Evolutionary conservation across 53 echinoderm and acorn worm genomes (phyloP), one percentile per base, ranked within the genome.

Genomic region (Antedon mediterranea): DNA sequence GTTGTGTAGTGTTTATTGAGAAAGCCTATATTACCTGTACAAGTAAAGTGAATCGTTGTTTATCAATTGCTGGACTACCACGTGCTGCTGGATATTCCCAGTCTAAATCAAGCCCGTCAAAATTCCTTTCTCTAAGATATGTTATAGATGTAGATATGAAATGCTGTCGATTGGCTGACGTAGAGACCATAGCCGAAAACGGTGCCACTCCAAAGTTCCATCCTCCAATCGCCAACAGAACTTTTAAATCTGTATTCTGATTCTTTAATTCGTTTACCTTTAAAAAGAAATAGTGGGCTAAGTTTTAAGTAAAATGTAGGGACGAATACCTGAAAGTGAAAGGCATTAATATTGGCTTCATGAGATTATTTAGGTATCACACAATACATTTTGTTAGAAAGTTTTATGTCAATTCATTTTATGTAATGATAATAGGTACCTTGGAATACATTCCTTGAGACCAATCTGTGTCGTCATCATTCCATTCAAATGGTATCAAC

Each of bases 31-130:
- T 74, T 71, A 78, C 83, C 83, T 83, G 77, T 32, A 83, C 76
- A 57, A 83, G 71, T 20, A 34, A 31, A 29, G 77, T 71, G 31
- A 83, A 83, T 29, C 34, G 43, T 30, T 78, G 32, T 34, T 83
- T 83, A 14, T 83, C 83, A 32, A 23, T 32, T 34, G 83, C 72
- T 3, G 83, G 83, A 30, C 83, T 83, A 3, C 83, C 78, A 71
- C 72, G 28, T 0, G 76, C 74, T 31, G 81, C 85, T 11, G 85
- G 85, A 43, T 77, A 85, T 73, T 85, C 85, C 85, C 85, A 85
- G 77, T 85, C 85, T 23, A 76, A 76, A 31, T 85, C 85, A 31
- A 85, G 31, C 26, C 85, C 85, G 80, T 85, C 80, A 30, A 85
- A 85, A 32, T 81, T 76, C 80, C 75, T 75, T 30, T 43, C 27